A percentile compares a stretch with the other conserved stretches of the same genome.
Conservation (phyloP, 2,797 vertebrate species). For the Pantherophis vulpinus region DNA sequence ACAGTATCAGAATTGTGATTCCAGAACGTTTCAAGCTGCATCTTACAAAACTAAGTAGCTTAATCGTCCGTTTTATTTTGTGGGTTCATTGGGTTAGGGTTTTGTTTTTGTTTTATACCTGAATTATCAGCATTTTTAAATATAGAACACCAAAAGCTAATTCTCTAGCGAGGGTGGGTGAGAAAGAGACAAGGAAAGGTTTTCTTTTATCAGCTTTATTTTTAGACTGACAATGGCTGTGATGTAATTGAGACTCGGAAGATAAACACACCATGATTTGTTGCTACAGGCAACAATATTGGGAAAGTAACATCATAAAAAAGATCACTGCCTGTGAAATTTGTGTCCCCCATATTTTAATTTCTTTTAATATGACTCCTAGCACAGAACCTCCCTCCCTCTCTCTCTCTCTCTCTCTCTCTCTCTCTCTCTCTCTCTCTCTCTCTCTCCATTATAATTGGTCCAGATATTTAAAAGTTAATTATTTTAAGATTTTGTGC, state of each 20-base stretch:
- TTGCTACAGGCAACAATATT: neutral
- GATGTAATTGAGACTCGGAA: neutral
- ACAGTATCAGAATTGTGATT: neutral
- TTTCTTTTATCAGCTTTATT: conserved; percentile 11
- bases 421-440: fast-evolving
- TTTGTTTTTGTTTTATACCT: neutral
- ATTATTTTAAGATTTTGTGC: neutral
- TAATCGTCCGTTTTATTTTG: neutral
- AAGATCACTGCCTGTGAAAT: neutral
- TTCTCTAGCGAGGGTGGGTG: neutral
- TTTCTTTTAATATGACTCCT: neutral
- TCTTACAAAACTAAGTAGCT: neutral
- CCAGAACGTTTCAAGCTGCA: neutral
- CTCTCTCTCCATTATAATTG: neutral
- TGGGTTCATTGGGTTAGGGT: neutral
- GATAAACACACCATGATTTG: neutral
- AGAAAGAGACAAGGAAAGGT: neutral
- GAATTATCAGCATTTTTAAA: neutral
- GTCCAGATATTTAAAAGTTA: neutral
- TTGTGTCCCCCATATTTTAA: neutral
- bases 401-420: too few relatives aligned
- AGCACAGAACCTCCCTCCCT: neutral
- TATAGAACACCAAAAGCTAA: neutral
- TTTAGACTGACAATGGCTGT: conserved; percentile 1
- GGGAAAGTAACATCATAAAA: neutral